These are phyloP conservation scores for Drosophila tanythrix DNA, from an alignment of 2,888 invertebrate genomes.

Conservation along the genomic window DNA sequence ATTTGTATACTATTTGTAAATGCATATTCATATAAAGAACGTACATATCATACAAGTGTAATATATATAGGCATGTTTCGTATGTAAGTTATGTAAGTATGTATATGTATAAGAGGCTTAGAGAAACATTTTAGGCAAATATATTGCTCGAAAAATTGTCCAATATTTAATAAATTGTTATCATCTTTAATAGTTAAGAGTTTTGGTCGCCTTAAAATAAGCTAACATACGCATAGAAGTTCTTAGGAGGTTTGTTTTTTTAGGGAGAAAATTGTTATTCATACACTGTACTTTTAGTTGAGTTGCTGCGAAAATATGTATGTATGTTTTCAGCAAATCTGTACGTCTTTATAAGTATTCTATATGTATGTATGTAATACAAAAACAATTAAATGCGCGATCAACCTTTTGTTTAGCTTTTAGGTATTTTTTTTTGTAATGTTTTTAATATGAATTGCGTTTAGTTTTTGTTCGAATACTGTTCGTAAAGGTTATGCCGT, in stretches of 20 bases:
- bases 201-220: constrained; percentile 61
- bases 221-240: constrained; percentile 49
- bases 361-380: constrained; percentile 33
- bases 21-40: constrained; percentile 18
- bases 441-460: constrained; percentile 15
- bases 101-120: constrained; percentile 66
- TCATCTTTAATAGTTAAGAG: constrained; percentile 51
- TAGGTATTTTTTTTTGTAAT: constrained; percentile 21
- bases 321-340: constrained; percentile 44
- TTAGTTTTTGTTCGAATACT: constrained; percentile 67
- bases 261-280: constrained; percentile 34
- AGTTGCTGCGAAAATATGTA: constrained; percentile 40
- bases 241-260: constrained; percentile 31
- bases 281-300: constrained; percentile 1
- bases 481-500: constrained; percentile 62
- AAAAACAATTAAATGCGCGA: constrained; percentile 72
- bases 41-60: constrained; percentile 10
- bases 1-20: constrained; percentile 11
- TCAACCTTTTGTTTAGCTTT: constrained; percentile 71
- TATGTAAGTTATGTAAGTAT: constrained; percentile 26
- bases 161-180: constrained; percentile 58
- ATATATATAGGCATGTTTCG: constrained; percentile 13
- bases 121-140: constrained; percentile 74
- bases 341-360: constrained; percentile 21
- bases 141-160: constrained; percentile 75